Conservation (phyloP, 1,140 invertebrate genomes). For the Micrasema minimum region DNA sequence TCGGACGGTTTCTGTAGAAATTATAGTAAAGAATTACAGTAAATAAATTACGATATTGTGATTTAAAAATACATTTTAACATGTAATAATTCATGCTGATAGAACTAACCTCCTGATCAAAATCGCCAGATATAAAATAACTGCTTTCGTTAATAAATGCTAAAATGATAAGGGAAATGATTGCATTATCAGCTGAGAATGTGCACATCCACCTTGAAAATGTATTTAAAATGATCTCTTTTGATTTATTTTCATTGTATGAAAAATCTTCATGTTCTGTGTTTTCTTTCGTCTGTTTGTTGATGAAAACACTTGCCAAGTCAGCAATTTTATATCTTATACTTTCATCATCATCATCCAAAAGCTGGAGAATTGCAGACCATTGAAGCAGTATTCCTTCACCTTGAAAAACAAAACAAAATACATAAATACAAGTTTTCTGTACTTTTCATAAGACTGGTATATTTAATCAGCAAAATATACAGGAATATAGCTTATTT, state of each 20-base stretch:
- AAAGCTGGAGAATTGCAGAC: conserved; percentile 54
- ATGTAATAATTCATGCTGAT: too few species aligned
- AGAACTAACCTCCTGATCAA: conserved; percentile 26
- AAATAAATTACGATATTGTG: too few species aligned
- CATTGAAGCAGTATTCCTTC: conserved; percentile 56
- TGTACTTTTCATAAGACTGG: too few species aligned
- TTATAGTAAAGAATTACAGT: too few species aligned
- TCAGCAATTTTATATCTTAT: conserved; percentile 34
- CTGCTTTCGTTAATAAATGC: conserved; percentile 20
- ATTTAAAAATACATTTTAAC: too few species aligned
- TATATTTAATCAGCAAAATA: too few species aligned
- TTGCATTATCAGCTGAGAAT: conserved; percentile 32
- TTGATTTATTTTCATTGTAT: conserved; percentile 43
- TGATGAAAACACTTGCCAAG: conserved; percentile 28
- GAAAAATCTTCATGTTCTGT: background rate
- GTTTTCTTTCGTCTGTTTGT: conserved; percentile 1
- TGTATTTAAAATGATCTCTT: conserved; percentile 37
- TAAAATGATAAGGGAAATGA: conserved; percentile 35
- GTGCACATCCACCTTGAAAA: conserved; percentile 29
- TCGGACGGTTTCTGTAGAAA: too few species aligned
- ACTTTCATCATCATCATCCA: conserved; percentile 58
- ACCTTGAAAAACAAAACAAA: conserved; percentile 55
- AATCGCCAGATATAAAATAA: conserved; percentile 13
- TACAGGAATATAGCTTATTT: too few species aligned
- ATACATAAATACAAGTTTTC: too few species aligned